Base-by-base conservation (phyloP, 2,797 vertebrate genomes). In the Hypotaenidia okinawae region DNA sequence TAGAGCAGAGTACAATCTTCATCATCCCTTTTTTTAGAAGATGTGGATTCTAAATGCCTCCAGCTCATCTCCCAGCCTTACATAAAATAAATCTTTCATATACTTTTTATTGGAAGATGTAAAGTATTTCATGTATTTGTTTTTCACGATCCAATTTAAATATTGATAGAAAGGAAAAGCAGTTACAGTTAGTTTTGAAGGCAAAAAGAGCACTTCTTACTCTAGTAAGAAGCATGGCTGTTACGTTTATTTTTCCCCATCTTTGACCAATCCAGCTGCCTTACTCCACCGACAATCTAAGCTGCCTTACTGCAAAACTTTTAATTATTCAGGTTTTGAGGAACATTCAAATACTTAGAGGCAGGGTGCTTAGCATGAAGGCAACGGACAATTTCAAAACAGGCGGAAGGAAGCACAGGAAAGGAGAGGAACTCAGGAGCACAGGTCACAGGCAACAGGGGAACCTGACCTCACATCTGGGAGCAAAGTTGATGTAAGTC, bases 301-400 rank as follows among this genome's bases (percentile, higher is more conserved):
- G 30, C 17, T 78, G 10, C 16, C 45, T 51, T 67, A 82, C 51
- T 54, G n/a, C 7, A 52, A 88, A 93, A 15, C 1, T 0, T 28
- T 78, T 89, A 64, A 41, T 75, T 81, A 76, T 51, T 70, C 76
- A 59, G 23, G 19, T 80, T 89, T 77, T 72, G 66, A 70, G 57
- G 16, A 58, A 72, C 25, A 90, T 54, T 63, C 68, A 73, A 77
- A 33, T 6, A 4, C 18, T 82, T 82, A 59, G 79, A 70, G 11
- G 33, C 14, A 51, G 55, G 16, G 77, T 73, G 57, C 33, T 87
- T 88, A 79, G 41, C 54, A 69, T 64, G 41, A 68, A n/a, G 19
- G 13, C 7, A 35, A 39, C 3, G 37, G 75, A 35, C 1, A 2
- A 51, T n/a, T 94, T 81, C 55, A 81, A 11, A 16, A 16, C 1